A percentile compares a stretch with the other conserved stretches of the same genome.
Evolutionary conservation across 2,888 invertebrate genomes (phyloP).

Genomic region (Sclerodermus sp.): DNA sequence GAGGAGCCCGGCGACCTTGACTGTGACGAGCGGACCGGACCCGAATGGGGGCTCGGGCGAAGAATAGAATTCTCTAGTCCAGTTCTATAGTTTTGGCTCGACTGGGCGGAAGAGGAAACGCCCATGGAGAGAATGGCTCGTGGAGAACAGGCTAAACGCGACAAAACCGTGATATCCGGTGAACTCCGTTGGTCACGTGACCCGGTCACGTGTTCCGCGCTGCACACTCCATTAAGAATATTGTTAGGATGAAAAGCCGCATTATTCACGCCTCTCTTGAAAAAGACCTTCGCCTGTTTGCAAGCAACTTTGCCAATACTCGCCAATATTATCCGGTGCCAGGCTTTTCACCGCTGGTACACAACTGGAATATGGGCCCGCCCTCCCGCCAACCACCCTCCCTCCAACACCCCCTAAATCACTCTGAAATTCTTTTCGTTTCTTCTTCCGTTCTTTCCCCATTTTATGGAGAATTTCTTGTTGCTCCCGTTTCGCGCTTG

Average conservation of each 20-base stretch:
- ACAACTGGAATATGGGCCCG: too few species aligned
- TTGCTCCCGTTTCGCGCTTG: too few species aligned
- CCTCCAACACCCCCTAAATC: too few species aligned
- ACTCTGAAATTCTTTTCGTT: too few species aligned
- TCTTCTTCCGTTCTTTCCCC: too few species aligned
- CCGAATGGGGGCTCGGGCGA: conserved; percentile 4
- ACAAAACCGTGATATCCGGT: conserved; percentile 53
- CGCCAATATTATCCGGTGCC: too few species aligned
- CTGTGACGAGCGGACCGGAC: background rate
- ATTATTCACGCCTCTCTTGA: conserved; percentile 15
- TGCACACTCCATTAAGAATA: conserved; percentile 11
- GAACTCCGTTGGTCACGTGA: conserved; percentile 51
- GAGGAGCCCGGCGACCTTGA: too few species aligned
- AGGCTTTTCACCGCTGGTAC: too few species aligned
- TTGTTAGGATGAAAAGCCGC: conserved; percentile 18
- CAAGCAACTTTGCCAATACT: too few species aligned
- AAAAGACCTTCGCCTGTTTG: too few species aligned
- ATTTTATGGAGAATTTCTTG: too few species aligned
- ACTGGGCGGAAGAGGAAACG: conserved; percentile 43
- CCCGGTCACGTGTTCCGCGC: conserved; percentile 25
- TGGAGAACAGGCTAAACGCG: conserved; percentile 44
- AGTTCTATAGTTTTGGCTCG: conserved; percentile 18
- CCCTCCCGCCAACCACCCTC: too few species aligned
- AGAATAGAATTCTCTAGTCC: conserved; percentile 1
- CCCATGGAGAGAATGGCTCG: conserved; percentile 37